Percentiles rank a stretch among this genome's conserved stretches.
These are phyloP conservation scores for Malachius bipustulatus DNA, from an alignment of 2,888 invertebrate genomes.

Conservation along the genomic window DNA sequence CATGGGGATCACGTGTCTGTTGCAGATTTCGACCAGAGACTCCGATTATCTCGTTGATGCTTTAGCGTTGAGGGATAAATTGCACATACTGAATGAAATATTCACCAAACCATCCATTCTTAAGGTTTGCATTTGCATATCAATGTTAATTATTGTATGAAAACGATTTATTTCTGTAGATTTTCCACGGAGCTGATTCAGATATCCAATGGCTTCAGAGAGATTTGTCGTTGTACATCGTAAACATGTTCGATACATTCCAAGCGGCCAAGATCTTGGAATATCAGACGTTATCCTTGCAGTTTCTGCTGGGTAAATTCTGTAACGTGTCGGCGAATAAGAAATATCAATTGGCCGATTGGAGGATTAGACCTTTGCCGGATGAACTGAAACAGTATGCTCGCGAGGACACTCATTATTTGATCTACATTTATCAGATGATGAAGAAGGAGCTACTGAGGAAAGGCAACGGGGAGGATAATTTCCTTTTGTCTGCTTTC, in stretches of 20 bases:
- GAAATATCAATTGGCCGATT: constrained; percentile 86
- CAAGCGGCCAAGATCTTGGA: constrained; percentile 69
- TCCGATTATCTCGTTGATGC: constrained; percentile 86
- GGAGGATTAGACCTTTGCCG: constrained; percentile 85
- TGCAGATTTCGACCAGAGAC: constrained; percentile 80
- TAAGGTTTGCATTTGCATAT: constrained; percentile 49
- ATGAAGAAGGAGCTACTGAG: constrained; percentile 64
- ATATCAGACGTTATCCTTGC: constrained; percentile 58
- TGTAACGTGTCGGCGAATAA: constrained; percentile 76
- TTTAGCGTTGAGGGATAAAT: constrained; percentile 65
- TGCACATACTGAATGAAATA: constrained; percentile 72
- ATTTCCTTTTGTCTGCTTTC: constrained; percentile 58
- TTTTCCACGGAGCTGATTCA: constrained; percentile 82
- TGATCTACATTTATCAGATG: constrained; percentile 77
- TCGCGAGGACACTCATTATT: constrained; percentile 86
- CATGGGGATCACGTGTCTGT: constrained; percentile 88
- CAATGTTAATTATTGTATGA: neutral
- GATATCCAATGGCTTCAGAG: constrained; percentile 92
- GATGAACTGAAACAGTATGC: constrained; percentile 74
- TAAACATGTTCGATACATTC: constrained; percentile 95
- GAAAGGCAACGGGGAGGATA: constrained; percentile 45
- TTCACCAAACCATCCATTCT: constrained; percentile 83
- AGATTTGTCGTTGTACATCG: constrained; percentile 88
- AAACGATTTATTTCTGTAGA: constrained; percentile 30
- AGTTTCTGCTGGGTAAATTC: constrained; percentile 65